Evolutionary conservation across 1,140 invertebrate genomes (phyloP).

Genomic region (Monomorium pharaonis): DNA sequence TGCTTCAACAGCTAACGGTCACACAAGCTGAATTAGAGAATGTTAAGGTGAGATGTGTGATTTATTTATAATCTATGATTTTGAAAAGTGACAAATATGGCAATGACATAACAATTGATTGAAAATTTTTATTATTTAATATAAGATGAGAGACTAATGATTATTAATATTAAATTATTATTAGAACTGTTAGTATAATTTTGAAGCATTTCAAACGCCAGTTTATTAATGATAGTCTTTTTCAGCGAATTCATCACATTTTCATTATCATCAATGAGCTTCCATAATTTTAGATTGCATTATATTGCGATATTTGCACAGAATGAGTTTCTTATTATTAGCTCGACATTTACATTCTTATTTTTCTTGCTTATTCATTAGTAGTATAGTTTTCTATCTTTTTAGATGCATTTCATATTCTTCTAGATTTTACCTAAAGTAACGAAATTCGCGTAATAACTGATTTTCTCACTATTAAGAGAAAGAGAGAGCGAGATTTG

Average conservation of each 20-base stretch:
- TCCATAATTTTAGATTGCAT: constrained; percentile 37
- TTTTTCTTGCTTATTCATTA: constrained; percentile 37
- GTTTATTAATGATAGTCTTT: background rate
- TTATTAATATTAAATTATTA: constrained; percentile 5
- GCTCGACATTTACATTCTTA: constrained; percentile 26
- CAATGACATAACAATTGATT: constrained; percentile 1
- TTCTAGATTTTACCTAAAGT: background rate
- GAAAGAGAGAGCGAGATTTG: background rate
- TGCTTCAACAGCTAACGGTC: constrained; percentile 91
- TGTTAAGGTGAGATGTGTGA: constrained; percentile 89
- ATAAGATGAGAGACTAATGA: constrained; percentile 3
- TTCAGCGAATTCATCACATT: constrained; percentile 26
- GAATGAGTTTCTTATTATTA: background rate
- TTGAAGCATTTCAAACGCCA: background rate
- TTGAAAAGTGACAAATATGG: constrained; percentile 30
- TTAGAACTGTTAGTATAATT: constrained; percentile 10
- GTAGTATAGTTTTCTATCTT: background rate
- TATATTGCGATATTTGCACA: constrained; percentile 25
- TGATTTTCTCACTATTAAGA: constrained; percentile 10
- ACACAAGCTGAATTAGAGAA: constrained; percentile 94
- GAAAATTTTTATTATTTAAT: background rate
- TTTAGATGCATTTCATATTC: background rate
- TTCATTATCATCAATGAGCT: constrained; percentile 8
- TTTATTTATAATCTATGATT: background rate
- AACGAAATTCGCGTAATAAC: background rate